Base-by-base conservation (phyloP, 2,797 vertebrate species). In the Xyrichtys novacula region DNA sequence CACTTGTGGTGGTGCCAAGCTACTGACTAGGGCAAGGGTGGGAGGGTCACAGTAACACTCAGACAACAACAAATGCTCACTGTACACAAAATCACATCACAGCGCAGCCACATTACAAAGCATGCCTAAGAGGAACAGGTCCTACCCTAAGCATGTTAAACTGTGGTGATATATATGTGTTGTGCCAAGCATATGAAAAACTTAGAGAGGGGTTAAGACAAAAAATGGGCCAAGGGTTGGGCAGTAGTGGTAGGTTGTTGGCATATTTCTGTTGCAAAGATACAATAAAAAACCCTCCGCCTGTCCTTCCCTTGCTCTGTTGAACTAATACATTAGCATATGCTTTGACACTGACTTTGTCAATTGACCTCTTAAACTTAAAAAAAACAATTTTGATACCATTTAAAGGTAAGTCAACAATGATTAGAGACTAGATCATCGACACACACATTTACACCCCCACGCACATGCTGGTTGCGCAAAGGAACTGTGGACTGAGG, bases 351-450 rank as follows among this genome's bases (percentile, higher is more conserved):
- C 6, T 43, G 29, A 78, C 40, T n/a, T 77, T 74, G 15, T 53
- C n/a, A 69, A 66, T 71, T 81, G 75, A 83, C 26, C 23, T 69
- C 32, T 63, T 74, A 49, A 77, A 81, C 26, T 31, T 44, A 28
- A 74, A 40, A 49, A 48, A 68, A 31, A 47, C 58, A 76, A 83
- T 67, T 14, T 72, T 75, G 58, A 78, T 59, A 80, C 54, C 46
- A 76, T 60, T 82, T 68, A 62, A 92, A 93, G 93, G 93, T 94
- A 94, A 93, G 93, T 94, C 82, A 74, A 84, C 73, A 85, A 83
- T 42, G 47, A 79, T 20, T 74, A 87, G 73, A 76, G 43, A 69
- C 52, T 74, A 82, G 46, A 71, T 79, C 58, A 88, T 23, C 15
- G 60, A 16, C 39, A 52, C n/a, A 43, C 23, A 38, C 26, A 44